Conservation (phyloP, 2,888 invertebrate genomes). For the Gymnocheta viridis region DNA sequence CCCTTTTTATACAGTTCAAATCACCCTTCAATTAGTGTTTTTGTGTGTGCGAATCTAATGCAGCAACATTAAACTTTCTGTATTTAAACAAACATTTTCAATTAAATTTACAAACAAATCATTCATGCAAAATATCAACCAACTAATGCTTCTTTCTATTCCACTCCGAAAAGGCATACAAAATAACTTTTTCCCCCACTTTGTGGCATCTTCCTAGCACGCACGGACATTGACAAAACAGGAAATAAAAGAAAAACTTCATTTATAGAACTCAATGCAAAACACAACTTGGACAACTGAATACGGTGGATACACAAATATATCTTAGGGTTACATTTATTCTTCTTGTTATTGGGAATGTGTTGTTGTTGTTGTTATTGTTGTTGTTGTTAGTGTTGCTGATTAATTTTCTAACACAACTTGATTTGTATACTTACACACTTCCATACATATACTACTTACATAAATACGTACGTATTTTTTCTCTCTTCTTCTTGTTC, state of each 20-base stretch:
- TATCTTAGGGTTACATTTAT: constrained; percentile 59
- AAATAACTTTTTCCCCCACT: constrained; percentile 5
- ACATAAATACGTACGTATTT: neutral
- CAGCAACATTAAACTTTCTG: constrained; percentile 12
- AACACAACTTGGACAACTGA: constrained; percentile 35
- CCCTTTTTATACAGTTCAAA: neutral
- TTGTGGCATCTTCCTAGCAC: neutral
- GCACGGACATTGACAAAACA: constrained; percentile 25
- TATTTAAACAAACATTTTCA: constrained; percentile 60
- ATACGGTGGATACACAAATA: constrained; percentile 35
- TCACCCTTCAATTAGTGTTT: constrained; percentile 26
- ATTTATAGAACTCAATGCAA: constrained; percentile 54
- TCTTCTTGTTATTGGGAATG: constrained; percentile 50
- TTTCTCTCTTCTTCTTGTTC: neutral
- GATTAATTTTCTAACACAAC: constrained; percentile 73
- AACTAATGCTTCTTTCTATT: neutral
- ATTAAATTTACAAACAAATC: constrained; percentile 68
- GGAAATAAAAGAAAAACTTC: constrained; percentile 44
- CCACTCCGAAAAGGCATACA: neutral
- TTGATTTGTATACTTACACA: constrained; percentile 52
- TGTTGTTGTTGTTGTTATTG: constrained; percentile 66
- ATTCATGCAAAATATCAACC: constrained; percentile 63
- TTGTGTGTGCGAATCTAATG: neutral
- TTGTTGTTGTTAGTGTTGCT: constrained; percentile 64
- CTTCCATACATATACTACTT: neutral